phyloP scores from a whole-genome alignment of 2,888 invertebrate genomes.

The Lithophane semibrunnea region DNA sequence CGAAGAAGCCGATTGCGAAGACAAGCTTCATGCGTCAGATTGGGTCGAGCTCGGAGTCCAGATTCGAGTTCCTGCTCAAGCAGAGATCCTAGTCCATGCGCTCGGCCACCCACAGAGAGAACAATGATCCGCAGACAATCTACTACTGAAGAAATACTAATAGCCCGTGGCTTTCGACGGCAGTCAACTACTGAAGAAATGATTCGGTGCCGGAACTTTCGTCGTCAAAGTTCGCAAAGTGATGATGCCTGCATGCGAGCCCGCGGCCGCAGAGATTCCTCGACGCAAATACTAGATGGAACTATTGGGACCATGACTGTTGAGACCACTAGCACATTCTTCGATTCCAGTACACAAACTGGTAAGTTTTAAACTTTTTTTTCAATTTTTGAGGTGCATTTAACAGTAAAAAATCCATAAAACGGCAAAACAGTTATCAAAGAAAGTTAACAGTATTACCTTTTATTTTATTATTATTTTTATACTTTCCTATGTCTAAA shows the following conservation, averaged over 20 bases:
- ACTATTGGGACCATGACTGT: slow-evolving; percentile 98
- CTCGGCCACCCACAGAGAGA: slow-evolving; percentile 89
- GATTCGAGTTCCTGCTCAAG: slow-evolving; percentile 95
- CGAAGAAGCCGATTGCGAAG: slow-evolving; percentile 93
- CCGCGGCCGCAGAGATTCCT: slow-evolving; percentile 95
- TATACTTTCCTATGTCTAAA: slow-evolving; percentile 17
- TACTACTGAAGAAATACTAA: slow-evolving; percentile 97
- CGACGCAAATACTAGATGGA: slow-evolving; percentile 97
- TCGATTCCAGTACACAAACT: slow-evolving; percentile 97
- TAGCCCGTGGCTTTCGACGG: slow-evolving; percentile 96
- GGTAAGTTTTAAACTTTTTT: slow-evolving; percentile 91
- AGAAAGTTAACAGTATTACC: neutral
- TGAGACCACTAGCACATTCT: slow-evolving; percentile 97
- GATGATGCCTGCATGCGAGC: slow-evolving; percentile 94
- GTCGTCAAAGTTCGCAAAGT: slow-evolving; percentile 97
- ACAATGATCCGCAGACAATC: slow-evolving; percentile 96
- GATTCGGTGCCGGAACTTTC: slow-evolving; percentile 97
- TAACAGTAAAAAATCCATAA: neutral
- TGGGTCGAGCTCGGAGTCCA: slow-evolving; percentile 91
- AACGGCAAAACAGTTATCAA: neutral
- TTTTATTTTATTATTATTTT: neutral
- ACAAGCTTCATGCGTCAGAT: slow-evolving; percentile 94
- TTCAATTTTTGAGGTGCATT: neutral
- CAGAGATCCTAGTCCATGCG: slow-evolving; percentile 96
- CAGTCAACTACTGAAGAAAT: slow-evolving; percentile 98